Evolutionary conservation across 2,113 vertebrate genomes (phyloP), one percentile per base, ranked within the genome.

Genomic region (Thryonomys swinderianus): DNA sequence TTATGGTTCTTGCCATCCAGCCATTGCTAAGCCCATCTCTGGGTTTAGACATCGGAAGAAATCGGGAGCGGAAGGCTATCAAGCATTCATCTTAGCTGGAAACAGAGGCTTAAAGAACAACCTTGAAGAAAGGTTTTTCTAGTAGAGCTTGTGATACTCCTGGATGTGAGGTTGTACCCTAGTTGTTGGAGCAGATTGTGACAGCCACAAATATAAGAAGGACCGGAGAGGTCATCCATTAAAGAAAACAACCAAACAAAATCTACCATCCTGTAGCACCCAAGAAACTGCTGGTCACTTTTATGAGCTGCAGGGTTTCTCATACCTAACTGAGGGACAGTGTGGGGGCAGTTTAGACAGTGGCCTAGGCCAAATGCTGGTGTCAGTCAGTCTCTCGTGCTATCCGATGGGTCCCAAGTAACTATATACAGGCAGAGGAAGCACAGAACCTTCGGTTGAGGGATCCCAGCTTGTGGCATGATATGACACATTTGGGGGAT

Each of bases 391-490:
- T 66, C 53, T 95, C 42, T 40, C 32, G 14, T 79, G 67, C 42
- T 62, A 90, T 59, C 73, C 88, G 88, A 92, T 62, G 80, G 7
- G 18, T 13, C 61, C 37, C 48, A 27, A 93, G 81, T 12, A 82
- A 81, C 57, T 45, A 34, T 2, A 18, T 45, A 34, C 3, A 18
- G 40, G 14, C 83, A 45, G 91, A 90, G 53, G 85, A 94, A 89
- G 85, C 83, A 62, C 67, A 94, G 90, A 91, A 40, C 74, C 91
- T 94, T 78, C 80, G 57, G 85, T 48, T 53, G 69, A 88, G 94
- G 73, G 23, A 27, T 81, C 69, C 93, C 93, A 89, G 80, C 89
- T 94, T 91, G 89, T 96, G 94, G 93, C 96, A 95, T 64, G 91
- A 96, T 85, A 93, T 89, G 80, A 93, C 91, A 81, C 90, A 90